Conservation (phyloP, 2,113 vertebrate genomes). For the Phyllopteryx taeniolatus region DNA sequence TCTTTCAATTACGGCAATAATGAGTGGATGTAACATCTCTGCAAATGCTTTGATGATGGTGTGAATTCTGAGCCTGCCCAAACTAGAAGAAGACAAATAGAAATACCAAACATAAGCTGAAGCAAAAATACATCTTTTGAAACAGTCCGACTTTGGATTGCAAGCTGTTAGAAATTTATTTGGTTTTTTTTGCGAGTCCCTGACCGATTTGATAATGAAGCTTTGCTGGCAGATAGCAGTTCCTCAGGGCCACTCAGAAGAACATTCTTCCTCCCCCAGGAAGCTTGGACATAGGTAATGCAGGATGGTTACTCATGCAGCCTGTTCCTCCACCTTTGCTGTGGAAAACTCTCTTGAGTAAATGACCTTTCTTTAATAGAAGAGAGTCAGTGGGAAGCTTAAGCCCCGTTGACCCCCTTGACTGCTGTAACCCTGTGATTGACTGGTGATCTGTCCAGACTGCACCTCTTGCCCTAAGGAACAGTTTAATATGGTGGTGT, state of each 20-base stretch:
- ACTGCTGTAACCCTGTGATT: neutral
- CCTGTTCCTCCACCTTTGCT: neutral
- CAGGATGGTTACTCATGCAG: neutral
- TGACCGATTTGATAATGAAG: neutral
- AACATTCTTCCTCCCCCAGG: neutral
- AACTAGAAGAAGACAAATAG: neutral
- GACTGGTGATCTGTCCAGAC: neutral
- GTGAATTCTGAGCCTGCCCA: neutral
- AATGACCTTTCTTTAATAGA: neutral
- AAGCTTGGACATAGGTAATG: neutral
- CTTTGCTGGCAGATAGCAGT: neutral
- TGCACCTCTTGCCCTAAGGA: too few species aligned
- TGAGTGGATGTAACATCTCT: neutral
- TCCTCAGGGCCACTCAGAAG: neutral
- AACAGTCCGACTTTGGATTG: neutral
- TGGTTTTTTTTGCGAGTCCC: neutral
- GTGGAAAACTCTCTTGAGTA: neutral
- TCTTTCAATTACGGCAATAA: neutral
- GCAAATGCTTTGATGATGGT: neutral
- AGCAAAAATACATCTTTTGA: neutral
- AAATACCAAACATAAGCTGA: neutral
- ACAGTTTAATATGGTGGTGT: neutral
- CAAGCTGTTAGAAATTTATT: neutral
- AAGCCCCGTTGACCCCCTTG: neutral
- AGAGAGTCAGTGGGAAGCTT: too few species aligned